These are phyloP conservation scores for Podarcis muralis DNA, from an alignment of 2,113 vertebrate species.

Conservation along the genomic window DNA sequence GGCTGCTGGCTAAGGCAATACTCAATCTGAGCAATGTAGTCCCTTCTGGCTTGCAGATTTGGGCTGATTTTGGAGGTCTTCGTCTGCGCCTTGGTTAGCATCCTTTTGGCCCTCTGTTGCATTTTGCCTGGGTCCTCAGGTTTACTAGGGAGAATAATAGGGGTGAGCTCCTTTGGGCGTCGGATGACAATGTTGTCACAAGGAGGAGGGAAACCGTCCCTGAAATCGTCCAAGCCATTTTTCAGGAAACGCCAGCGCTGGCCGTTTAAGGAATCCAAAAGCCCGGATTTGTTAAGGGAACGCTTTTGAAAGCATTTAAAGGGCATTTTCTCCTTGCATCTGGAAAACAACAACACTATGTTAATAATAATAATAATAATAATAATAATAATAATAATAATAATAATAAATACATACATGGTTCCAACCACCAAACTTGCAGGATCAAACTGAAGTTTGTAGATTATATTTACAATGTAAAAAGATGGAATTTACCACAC, in stretches of 20 bases:
- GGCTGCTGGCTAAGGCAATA: slow-evolving; percentile 64
- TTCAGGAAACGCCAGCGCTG: slow-evolving; percentile 70
- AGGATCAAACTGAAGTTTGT: background rate
- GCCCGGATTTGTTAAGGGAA: slow-evolving; percentile 10
- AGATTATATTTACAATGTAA: background rate
- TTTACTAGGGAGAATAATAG: slow-evolving; percentile 42
- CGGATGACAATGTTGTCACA: background rate
- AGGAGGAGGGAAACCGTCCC: slow-evolving; percentile 46
- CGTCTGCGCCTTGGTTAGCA: slow-evolving; percentile 48
- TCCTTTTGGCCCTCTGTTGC: slow-evolving; percentile 18
- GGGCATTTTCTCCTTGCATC: slow-evolving; percentile 73
- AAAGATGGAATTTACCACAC: background rate
- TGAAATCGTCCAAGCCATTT: slow-evolving; percentile 64
- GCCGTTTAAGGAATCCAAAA: slow-evolving; percentile 48
- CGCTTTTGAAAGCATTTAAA: slow-evolving; percentile 50
- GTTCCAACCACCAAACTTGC: background rate
- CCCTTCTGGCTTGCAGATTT: slow-evolving; percentile 50
- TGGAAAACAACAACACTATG: slow-evolving; percentile 48
- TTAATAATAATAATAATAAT: background rate
- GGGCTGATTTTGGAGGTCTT: slow-evolving; percentile 70
- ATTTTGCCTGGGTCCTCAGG: background rate
- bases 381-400: background rate
- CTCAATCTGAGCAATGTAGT: slow-evolving; percentile 61
- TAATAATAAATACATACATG: background rate
- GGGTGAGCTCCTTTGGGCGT: background rate